Percentiles rank a stretch among this genome's conserved stretches.
phyloP scores from a whole-genome alignment of 2,113 vertebrate genomes.

The pig (Sus scrofa) region T2T-Sscrofa CM000819.6:21945001-21945500 shows the following conservation, averaged over 20 bases:
- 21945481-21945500: no score
- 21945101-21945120: neutral
- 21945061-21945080: conserved; percentile 15
- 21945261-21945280: neutral
- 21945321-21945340: no score
- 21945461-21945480: no score
- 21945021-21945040: neutral
- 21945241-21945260: neutral
- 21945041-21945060: neutral
- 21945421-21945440: no score
- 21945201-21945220: neutral
- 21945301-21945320: neutral
- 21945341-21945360: no score
- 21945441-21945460: no score
- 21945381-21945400: no score
- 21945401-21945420: no score
- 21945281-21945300: neutral
- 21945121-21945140: neutral
- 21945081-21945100: neutral
- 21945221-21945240: neutral
- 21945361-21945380: no score
- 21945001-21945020: neutral
- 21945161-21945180: neutral
- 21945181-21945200: neutral
- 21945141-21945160: neutral